Percentiles rank a stretch among this genome's conserved stretches.
Conservation (phyloP, 2,888 invertebrate genomes). For the Drosophila meridiana region DNA sequence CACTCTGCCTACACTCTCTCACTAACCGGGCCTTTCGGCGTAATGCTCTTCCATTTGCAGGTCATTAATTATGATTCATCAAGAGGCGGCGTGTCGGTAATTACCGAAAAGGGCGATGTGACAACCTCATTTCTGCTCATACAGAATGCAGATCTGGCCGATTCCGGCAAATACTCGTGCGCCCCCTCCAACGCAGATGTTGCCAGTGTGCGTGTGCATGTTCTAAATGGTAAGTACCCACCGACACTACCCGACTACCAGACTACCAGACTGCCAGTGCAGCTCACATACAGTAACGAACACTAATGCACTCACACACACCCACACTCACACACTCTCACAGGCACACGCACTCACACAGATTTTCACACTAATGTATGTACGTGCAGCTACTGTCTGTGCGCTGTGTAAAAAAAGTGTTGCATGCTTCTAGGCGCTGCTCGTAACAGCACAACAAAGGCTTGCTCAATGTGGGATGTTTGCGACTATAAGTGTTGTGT, state of each 20-base stretch:
- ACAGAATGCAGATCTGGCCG: conserved; percentile 90
- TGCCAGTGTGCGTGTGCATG: conserved; percentile 92
- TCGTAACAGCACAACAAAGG: conserved; percentile 3
- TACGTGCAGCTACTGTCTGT: conserved; percentile 8
- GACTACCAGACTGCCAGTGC: conserved; percentile 18
- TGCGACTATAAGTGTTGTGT: conserved; percentile 2
- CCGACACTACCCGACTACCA: conserved; percentile 15
- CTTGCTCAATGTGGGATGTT: background rate
- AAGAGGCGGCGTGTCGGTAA: conserved; percentile 91
- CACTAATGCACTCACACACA: conserved; percentile 19
- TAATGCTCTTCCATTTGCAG: conserved; percentile 85
- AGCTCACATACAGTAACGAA: conserved; percentile 17
- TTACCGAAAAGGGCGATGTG: conserved; percentile 92
- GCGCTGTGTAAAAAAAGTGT: conserved; percentile 53
- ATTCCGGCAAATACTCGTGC: conserved; percentile 93
- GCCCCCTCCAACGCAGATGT: conserved; percentile 92
- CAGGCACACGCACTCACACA: conserved; percentile 24
- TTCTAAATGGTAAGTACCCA: conserved; percentile 90
- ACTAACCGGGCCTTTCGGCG: conserved; percentile 39
- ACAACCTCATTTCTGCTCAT: conserved; percentile 92
- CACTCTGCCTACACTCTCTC: conserved; percentile 13
- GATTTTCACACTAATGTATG: conserved; percentile 25
- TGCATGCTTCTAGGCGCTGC: conserved; percentile 45
- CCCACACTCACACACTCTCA: conserved; percentile 22
- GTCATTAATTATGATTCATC: conserved; percentile 92